A percentile compares a stretch with the other conserved stretches of the same genome.
Conservation (phyloP, 2,797 vertebrate species). For the Antrozous pallidus region DNA sequence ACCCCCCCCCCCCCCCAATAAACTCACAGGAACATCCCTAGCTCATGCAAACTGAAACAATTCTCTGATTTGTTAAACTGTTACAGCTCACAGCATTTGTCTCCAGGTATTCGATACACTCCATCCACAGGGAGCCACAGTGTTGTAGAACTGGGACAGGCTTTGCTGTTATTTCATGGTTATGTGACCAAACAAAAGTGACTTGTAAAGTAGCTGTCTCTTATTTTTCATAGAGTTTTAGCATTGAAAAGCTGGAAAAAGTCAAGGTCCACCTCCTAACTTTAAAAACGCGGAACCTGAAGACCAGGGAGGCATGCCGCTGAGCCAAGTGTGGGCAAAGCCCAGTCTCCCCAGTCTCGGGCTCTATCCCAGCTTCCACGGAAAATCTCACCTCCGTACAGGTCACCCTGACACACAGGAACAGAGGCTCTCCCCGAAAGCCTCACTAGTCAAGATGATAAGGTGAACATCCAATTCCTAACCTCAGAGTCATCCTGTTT, state of each 20-base stretch:
- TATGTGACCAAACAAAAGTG: background rate
- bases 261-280: background rate
- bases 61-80: background rate
- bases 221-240: background rate
- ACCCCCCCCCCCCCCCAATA: background rate
- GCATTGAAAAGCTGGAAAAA: background rate
- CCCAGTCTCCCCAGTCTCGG: accelerated
- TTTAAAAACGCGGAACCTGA: background rate
- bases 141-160: accelerated
- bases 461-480: too few relatives aligned
- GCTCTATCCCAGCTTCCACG: accelerated
- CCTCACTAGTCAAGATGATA: background rate
- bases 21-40: background rate
- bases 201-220: background rate
- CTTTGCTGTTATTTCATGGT: background rate
- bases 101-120: background rate
- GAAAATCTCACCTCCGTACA: background rate
- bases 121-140: background rate
- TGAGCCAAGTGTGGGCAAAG: background rate
- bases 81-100: background rate
- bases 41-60: background rate
- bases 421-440: too few relatives aligned
- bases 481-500: background rate
- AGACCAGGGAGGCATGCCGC: background rate
- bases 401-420: accelerated